Percentiles rank a stretch among this genome's conserved stretches.
These are phyloP conservation scores for Eupeodes luniger DNA, from an alignment of 2,888 invertebrate genomes.

Conservation along the genomic window DNA sequence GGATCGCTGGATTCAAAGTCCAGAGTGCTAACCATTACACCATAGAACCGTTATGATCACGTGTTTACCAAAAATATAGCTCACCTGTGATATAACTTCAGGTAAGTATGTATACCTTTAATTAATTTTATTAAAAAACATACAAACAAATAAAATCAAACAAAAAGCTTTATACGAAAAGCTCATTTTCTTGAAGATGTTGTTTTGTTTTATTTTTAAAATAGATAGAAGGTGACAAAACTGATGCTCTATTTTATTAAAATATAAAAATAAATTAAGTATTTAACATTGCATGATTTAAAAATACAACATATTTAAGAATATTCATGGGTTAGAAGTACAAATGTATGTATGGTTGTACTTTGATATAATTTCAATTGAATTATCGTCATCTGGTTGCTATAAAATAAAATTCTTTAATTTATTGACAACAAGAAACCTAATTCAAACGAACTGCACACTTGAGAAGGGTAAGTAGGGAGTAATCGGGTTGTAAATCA, in stretches of 20 bases:
- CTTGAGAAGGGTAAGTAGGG: constrained; percentile 24
- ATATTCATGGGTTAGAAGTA: no score
- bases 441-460: not conserved
- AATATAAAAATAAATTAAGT: no score
- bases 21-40: constrained; percentile 78
- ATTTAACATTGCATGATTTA: no score
- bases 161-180: not conserved
- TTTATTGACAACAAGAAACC: constrained; percentile 19
- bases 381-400: constrained; percentile 48
- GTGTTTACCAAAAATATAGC: not conserved
- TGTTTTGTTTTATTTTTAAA: not conserved
- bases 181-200: not conserved
- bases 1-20: constrained; percentile 78
- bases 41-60: constrained; percentile 75
- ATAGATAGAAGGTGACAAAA: not conserved
- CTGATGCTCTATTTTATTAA: no score
- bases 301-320: no score
- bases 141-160: not conserved
- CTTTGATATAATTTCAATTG: no score
- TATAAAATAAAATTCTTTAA: constrained; percentile 18
- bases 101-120: not conserved
- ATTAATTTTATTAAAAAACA: not conserved
- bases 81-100: not conserved
- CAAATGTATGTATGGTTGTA: no score
- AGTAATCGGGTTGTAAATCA: constrained; percentile 59